Evolutionary conservation across 2,888 invertebrate genomes (phyloP), one percentile per base, ranked within the genome.

Genomic region (Lamproptera curius): DNA sequence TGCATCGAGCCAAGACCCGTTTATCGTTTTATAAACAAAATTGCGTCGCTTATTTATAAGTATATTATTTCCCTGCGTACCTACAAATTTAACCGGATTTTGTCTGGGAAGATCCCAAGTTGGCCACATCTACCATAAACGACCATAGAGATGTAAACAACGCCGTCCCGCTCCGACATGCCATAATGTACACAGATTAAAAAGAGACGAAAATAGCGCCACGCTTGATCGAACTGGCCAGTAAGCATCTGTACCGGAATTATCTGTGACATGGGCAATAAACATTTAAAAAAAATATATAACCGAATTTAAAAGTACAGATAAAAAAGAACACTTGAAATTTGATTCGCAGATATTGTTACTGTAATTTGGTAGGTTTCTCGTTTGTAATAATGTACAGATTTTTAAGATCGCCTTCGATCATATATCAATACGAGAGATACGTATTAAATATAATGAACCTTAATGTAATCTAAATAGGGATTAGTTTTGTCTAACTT

Each of bases 201-300:
- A 80, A 46, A 59, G 76, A 73, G 82, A 79, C 65, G 46, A 65
- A 61, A 58, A 47, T 59, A 63, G 52, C 68, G 65, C 63, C 70
- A 67, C 64, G 71, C 61, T 80, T 80, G 81, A 81, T 82, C 67
- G 79, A 63, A 72, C 81, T 77, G 63, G 63, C 73, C 75, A 67
- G 53, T 59, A 67, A 73, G 76, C 80, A 78, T 78, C 78, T 52
- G 56, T 53, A 54, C 61, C 58, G 51, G 73, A 75, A 66, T 67
- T 65, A 59, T 31, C 31, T 31, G 11, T 11, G 1, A 2, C 4
- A 1, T 5, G 13, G 1, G 31, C 31, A 31, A 31, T 31, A 31
- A 31, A n/a, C n/a, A n/a, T n/a, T n/a, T n/a, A n/a, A n/a, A n/a
- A n/a, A n/a, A n/a, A n/a, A n/a, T n/a, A n/a, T n/a, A n/a, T n/a